phyloP scores from a whole-genome alignment of 2,113 vertebrate species.

The Zonotrichia leucophrys region DNA sequence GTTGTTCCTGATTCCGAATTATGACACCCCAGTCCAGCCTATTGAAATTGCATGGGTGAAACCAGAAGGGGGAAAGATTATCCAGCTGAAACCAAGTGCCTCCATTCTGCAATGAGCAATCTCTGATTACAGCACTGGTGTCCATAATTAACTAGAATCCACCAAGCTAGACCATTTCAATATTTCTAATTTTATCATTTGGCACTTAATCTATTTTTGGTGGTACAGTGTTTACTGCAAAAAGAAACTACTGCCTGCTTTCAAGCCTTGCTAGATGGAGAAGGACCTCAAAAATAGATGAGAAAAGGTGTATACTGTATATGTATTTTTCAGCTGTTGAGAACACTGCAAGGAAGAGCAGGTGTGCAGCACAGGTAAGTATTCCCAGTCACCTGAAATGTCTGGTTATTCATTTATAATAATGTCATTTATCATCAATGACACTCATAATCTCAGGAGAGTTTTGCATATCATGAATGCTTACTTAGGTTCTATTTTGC shows the following conservation, averaged over 20 bases:
- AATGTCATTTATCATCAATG: background rate
- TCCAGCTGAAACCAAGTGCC: slow-evolving; percentile 12
- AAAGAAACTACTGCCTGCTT: slow-evolving; percentile 18
- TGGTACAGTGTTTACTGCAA: background rate
- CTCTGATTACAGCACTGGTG: background rate
- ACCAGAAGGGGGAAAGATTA: background rate
- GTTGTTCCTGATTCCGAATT: background rate
- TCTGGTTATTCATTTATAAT: background rate
- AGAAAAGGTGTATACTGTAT: background rate
- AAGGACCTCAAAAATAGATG: background rate
- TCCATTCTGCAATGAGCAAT: background rate
- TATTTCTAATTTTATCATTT: slow-evolving; percentile 54
- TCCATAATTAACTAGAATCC: slow-evolving; percentile 57
- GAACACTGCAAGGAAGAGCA: background rate
- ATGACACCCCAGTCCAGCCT: background rate
- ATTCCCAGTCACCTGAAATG: background rate
- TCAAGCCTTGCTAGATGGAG: background rate
- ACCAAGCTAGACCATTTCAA: background rate
- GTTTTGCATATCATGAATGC: background rate
- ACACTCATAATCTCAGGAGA: background rate
- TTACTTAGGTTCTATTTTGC: background rate
- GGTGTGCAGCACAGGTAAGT: background rate
- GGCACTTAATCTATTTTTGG: slow-evolving; percentile 39
- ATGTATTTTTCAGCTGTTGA: background rate
- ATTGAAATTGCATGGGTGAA: background rate